A percentile compares a stretch with the other conserved stretches of the same genome.
Evolutionary conservation across 2,888 invertebrate species (phyloP).

Genomic region (Adelognathus sp.): DNA sequence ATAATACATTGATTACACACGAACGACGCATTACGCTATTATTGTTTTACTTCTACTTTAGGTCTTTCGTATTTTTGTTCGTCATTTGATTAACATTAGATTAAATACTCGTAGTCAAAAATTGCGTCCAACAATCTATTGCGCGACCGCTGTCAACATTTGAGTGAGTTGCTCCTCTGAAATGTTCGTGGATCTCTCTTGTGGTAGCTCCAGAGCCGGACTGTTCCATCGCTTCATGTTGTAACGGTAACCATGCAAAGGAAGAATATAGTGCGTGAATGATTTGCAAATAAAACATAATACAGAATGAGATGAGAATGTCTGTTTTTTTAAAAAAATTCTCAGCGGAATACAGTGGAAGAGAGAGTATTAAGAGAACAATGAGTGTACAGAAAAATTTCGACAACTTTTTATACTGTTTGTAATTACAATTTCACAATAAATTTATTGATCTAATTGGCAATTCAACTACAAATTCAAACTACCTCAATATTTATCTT

Average conservation of each 20-base stretch:
- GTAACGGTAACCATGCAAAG: conserved; percentile 79
- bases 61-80: conserved; percentile 10
- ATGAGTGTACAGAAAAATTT: not conserved
- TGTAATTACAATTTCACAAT: not conserved
- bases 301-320: not conserved
- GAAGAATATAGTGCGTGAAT: conserved; percentile 70
- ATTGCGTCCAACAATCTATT: conserved; percentile 22
- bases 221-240: conserved; percentile 78
- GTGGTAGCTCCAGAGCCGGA: conserved; percentile 78
- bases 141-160: conserved; percentile 71
- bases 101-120: conserved; percentile 49
- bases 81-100: conserved; percentile 22
- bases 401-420: not conserved
- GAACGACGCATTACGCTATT: conserved; percentile 22
- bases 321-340: conserved; percentile 20
- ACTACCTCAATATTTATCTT: not conserved
- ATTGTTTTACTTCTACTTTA: conserved; percentile 19
- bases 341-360: not conserved
- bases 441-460: not conserved
- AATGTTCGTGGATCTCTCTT: conserved; percentile 76
- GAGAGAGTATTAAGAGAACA: not conserved
- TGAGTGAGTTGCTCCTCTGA: conserved; percentile 79
- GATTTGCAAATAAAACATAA: conserved; percentile 30
- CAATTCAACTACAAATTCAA: not conserved
- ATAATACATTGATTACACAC: conserved; percentile 36